These are phyloP conservation scores for Frankliniella intonsa DNA, from an alignment of 2,888 invertebrate genomes.

Conservation along the genomic window DNA sequence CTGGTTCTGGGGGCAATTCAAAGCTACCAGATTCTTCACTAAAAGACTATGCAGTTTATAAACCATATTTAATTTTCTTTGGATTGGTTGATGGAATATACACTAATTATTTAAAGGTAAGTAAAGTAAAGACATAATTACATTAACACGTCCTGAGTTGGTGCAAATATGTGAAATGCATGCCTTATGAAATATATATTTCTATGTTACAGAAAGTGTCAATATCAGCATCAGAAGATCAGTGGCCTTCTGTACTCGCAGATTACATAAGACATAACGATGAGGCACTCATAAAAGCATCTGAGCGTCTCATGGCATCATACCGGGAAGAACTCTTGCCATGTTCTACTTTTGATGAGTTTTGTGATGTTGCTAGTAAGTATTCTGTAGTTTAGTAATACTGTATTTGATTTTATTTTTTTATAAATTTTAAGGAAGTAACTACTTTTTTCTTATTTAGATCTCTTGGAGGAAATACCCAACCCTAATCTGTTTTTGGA, in stretches of 20 bases:
- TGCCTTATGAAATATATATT: constrained; percentile 9
- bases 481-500: constrained; percentile 2
- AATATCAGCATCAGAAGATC: constrained; percentile 61
- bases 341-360: constrained; percentile 84
- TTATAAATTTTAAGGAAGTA: background rate
- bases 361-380: constrained; percentile 83
- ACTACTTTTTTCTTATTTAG: background rate
- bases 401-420: background rate
- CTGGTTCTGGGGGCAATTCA: constrained; percentile 47
- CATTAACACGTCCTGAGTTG: background rate
- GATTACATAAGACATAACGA: constrained; percentile 94
- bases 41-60: constrained; percentile 75
- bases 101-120: constrained; percentile 78
- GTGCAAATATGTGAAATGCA: constrained; percentile 3
- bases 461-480: background rate
- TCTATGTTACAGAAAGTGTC: constrained; percentile 58
- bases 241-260: constrained; percentile 85
- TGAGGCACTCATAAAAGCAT: constrained; percentile 80
- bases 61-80: constrained; percentile 73
- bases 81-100: constrained; percentile 82
- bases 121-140: constrained; percentile 35
- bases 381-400: background rate
- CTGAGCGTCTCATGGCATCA: constrained; percentile 72
- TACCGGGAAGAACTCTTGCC: constrained; percentile 87
- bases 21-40: constrained; percentile 50